Evolutionary conservation across 2,888 invertebrate species (phyloP), one percentile per base, ranked within the genome.

Genomic region (Pseudoips prasinana): DNA sequence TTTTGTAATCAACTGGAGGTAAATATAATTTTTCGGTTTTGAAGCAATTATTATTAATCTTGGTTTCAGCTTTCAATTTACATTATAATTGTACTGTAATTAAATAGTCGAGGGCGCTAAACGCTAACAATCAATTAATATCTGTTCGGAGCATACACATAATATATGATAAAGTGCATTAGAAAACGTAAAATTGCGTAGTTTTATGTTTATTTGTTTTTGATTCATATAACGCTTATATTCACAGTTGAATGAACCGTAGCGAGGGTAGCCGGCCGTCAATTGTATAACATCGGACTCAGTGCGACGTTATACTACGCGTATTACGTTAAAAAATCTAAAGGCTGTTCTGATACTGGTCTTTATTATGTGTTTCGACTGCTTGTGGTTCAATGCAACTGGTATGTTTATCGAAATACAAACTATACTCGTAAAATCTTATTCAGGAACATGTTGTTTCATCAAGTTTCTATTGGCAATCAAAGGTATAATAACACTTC

Each of bases 51-150:
- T 14, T 5, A 2, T 2, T 14, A 3, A 3, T 14, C 24, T 9
- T 32, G 23, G n/a, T 14, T 29, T 29, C 25, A 30, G 6, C 23
- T 33, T 28, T 34, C 24, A 31, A 90, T 58, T 81, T 92, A 18
- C 42, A 24, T 39, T 7, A 23, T 25, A 29, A 53, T 42, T 29
- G 25, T 27, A 30, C 7, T 22, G 26, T 33, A 35, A 37, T 49
- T 8, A 29, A 33, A 31, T 27, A 33, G 22, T 41, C 31, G 20
- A 37, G 28, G 33, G 41, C 38, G 37, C 35, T 58, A 31, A 46
- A 45, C 35, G 17, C 31, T 38, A 46, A 46, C 42, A 35, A 34
- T 17, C 27, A 36, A 29, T 33, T 33, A 24, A 37, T 42, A 27
- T 40, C 31, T 32, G 34, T 23, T 32, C 23, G 34, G 39, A 33